Percentiles rank a stretch among this genome's conserved stretches.
phyloP scores from a whole-genome alignment of 2,113 vertebrate genomes.

The Nerophis ophidion region DNA sequence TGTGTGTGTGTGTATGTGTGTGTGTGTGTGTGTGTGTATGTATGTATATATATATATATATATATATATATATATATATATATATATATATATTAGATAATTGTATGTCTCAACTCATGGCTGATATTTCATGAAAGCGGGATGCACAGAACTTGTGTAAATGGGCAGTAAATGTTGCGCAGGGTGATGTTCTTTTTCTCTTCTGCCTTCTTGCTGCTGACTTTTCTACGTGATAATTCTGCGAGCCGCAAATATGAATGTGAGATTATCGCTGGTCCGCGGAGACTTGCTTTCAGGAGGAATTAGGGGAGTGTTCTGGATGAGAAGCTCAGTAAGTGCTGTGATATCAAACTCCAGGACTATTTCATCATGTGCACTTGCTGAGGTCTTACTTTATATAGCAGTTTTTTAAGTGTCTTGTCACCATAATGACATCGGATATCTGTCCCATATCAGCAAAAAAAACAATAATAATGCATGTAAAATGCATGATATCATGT shows the following conservation, averaged over 20 bases:
- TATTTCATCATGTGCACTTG: too few relatives aligned
- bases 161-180: background rate
- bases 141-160: slow-evolving; percentile 40
- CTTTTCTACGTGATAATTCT: slow-evolving; percentile 63
- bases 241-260: slow-evolving; percentile 51
- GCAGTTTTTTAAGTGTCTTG: too few relatives aligned
- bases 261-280: slow-evolving; percentile 44
- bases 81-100: too few relatives aligned
- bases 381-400: too few relatives aligned
- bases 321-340: slow-evolving; percentile 34
- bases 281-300: slow-evolving; percentile 47
- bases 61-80: too few relatives aligned
- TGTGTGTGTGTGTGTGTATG: too few relatives aligned
- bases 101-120: slow-evolving; percentile 53
- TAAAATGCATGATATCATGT: too few relatives aligned
- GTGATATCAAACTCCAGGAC: slow-evolving; percentile 22
- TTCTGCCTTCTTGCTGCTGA: slow-evolving; percentile 65
- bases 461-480: too few relatives aligned
- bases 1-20: too few relatives aligned
- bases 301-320: slow-evolving; percentile 43
- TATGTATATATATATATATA: too few relatives aligned
- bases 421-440: too few relatives aligned
- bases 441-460: too few relatives aligned
- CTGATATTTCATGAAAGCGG: slow-evolving; percentile 55
- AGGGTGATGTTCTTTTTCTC: slow-evolving; percentile 1